Evolutionary conservation across 2,113 vertebrate species (phyloP).

Genomic region (Tichodroma muraria): DNA sequence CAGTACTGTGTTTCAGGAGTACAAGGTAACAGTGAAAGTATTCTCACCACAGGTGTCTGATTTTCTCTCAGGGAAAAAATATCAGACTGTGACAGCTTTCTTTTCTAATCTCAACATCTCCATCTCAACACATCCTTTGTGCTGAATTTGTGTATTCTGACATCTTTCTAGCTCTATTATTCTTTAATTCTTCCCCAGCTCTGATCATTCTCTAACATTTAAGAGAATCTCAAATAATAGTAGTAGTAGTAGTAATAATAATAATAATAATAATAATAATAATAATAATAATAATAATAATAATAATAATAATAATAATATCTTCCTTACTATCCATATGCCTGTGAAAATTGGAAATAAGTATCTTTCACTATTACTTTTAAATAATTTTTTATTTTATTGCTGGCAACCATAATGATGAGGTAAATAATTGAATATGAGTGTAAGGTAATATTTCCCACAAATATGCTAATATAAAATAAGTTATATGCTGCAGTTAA

Average conservation of each 20-base stretch:
- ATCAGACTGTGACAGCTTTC: not conserved
- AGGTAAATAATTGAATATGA: not conserved
- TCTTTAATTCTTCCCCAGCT: not conserved
- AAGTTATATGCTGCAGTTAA: not conserved
- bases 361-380: not conserved
- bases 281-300: too few species aligned
- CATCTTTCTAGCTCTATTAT: not conserved
- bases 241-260: not conserved
- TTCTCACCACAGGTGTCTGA: not conserved
- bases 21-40: not conserved
- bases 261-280: too few species aligned
- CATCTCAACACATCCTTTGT: not conserved
- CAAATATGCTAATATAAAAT: not conserved
- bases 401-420: not conserved
- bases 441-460: not conserved
- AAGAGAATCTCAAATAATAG: not conserved
- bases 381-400: not conserved
- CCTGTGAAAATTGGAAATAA: not conserved
- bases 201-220: not conserved
- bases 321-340: not conserved
- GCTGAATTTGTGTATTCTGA: not conserved
- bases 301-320: not conserved
- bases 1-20: not conserved
- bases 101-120: not conserved
- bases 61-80: not conserved